phyloP scores from a whole-genome alignment of 2,888 invertebrate genomes.

The Hypsopygia costalis region DNA sequence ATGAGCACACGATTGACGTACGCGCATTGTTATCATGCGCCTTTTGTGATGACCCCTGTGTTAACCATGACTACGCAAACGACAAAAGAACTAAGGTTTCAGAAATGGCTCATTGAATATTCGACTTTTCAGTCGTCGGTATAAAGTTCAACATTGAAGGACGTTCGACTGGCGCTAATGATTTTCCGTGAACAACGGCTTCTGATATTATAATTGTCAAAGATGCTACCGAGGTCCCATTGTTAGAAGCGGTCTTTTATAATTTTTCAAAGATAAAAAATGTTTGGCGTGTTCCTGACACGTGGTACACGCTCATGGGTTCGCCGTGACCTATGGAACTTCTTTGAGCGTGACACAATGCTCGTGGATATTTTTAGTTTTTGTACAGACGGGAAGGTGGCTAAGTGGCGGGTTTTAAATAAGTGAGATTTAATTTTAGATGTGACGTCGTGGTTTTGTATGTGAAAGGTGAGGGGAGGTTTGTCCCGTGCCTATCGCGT shows the following conservation, averaged over 20 bases:
- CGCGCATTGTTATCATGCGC: constrained; percentile 76
- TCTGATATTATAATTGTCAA: constrained; percentile 79
- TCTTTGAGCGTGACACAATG: constrained; percentile 77
- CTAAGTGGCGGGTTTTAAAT: constrained; percentile 77
- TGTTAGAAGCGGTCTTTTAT: constrained; percentile 74
- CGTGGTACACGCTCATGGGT: constrained; percentile 68
- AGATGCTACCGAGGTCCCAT: constrained; percentile 77
- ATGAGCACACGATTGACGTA: constrained; percentile 79
- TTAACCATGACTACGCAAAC: constrained; percentile 52
- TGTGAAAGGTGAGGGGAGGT: constrained; percentile 68
- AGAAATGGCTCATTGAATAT: constrained; percentile 33
- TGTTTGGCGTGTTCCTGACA: constrained; percentile 79
- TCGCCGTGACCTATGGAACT: constrained; percentile 77
- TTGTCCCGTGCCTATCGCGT: constrained; percentile 70
- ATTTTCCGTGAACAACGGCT: constrained; percentile 35
- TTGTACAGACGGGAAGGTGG: constrained; percentile 73
- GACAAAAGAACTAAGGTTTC: constrained; percentile 40
- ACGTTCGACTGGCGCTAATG: constrained; percentile 38
- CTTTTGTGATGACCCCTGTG: constrained; percentile 80
- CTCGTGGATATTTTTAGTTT: constrained; percentile 75
- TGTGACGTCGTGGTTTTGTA: constrained; percentile 59
- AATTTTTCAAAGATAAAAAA: constrained; percentile 78
- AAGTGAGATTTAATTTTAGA: constrained; percentile 79
- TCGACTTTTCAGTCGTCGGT: constrained; percentile 36
- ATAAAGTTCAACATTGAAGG: constrained; percentile 50